Evolutionary conservation across 2,888 invertebrate species (phyloP), one percentile per base, ranked within the genome.

Genomic region (Meiosimyza decipiens): DNA sequence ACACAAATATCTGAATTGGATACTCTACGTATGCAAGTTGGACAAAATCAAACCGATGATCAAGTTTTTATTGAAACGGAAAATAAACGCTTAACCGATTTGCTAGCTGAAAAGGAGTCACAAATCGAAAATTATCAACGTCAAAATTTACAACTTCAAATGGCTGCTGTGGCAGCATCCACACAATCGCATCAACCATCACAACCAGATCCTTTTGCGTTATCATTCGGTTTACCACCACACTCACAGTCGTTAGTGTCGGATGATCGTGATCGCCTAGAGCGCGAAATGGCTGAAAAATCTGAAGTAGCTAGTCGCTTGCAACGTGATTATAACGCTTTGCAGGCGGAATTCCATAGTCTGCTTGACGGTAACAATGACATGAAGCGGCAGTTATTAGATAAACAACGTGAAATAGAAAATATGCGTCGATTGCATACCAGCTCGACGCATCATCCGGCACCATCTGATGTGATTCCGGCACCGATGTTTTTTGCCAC

Each of bases 41-140:
- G 87, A 0, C 86, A 87, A 73, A 87, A 87, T 71, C 88, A 87
- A 75, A 87, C 87, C 0, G 88, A 87, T 71, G 87, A 87, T 62
- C 87, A 87, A 76, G 85, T 87, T 1, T 86, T 86, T 72, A 84
- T 87, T 40, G 86, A 89, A 76, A 88, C 83, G 77, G 91, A 91
- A 85, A 91, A 91, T 78, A 90, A 90, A 78, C 89, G 88, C 54
- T 82, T 91, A 0, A 89, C 89, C 70, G 88, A 89, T 69, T 77
- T 89, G 51, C 80, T 91, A 3, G 87, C 87, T 51, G 88, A 84
- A 72, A 89, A 89, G 82, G 89, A 89, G 79, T 81, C 88, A 50
- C 88, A 90, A 77, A 88, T 90, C 70, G 83, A 85, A 50, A 85
- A 81, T 73, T 87, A 87, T 75, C 86, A 87, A 74, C 81, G 81